phyloP scores from a whole-genome alignment of 2,888 invertebrate genomes.

The Protodeltote pygarga region DNA sequence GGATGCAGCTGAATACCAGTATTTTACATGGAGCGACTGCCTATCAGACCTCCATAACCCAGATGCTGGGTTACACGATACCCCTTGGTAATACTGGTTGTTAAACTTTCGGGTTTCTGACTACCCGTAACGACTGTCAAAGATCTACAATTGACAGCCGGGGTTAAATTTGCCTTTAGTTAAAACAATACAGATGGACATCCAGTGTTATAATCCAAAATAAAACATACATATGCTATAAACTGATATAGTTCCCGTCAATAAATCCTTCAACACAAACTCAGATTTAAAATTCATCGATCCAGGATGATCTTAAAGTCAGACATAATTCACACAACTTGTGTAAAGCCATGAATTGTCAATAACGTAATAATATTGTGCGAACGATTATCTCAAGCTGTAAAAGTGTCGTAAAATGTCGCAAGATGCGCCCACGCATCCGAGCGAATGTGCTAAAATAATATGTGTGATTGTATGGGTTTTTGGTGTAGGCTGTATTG shows the following conservation, averaged over 20 bases:
- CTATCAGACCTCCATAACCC: too few species aligned
- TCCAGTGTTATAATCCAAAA: too few species aligned
- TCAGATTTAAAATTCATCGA: constrained; percentile 25
- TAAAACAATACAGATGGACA: too few species aligned
- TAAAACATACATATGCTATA: neutral
- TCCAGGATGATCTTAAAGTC: constrained; percentile 4
- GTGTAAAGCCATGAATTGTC: constrained; percentile 47
- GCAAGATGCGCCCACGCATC: constrained; percentile 54
- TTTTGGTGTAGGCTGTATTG: neutral
- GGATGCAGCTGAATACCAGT: too few species aligned
- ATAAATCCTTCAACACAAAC: neutral
- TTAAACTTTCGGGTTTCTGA: too few species aligned
- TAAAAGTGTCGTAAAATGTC: constrained; percentile 52
- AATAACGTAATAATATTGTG: constrained; percentile 54
- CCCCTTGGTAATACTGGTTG: too few species aligned
- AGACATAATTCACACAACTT: constrained; percentile 39
- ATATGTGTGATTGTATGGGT: constrained; percentile 1
- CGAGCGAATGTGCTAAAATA: constrained; percentile 3
- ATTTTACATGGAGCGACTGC: too few species aligned
- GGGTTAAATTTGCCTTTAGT: too few species aligned
- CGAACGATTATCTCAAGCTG: constrained; percentile 51
- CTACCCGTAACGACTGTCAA: too few species aligned
- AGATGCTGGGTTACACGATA: too few species aligned
- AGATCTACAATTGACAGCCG: too few species aligned
- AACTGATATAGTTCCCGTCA: neutral